Percentiles rank a stretch among this genome's conserved stretches.
These are phyloP conservation scores for Polydesmus complanatus DNA, from an alignment of 2,888 invertebrate genomes.

Conservation along the genomic window DNA sequence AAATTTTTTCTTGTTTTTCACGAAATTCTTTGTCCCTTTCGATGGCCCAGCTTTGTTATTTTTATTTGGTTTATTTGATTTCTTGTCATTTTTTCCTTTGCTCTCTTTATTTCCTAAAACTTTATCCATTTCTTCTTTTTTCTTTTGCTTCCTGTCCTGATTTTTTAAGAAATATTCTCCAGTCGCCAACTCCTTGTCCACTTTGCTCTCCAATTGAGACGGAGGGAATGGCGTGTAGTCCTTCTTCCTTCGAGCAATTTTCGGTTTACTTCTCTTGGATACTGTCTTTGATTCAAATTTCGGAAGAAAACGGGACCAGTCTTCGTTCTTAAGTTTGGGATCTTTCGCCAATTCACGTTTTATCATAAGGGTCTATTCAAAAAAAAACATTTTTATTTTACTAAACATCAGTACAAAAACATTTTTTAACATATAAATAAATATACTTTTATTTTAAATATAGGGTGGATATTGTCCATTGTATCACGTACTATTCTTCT, in stretches of 20 bases:
- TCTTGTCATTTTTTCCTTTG: too few species aligned
- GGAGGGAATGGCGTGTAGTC: conserved; percentile 97
- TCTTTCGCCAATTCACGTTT: conserved; percentile 89
- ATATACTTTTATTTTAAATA: conserved; percentile 67
- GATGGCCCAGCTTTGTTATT: too few species aligned
- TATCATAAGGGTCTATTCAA: conserved; percentile 73
- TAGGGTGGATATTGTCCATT: conserved; percentile 97
- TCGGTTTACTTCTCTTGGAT: conserved; percentile 72
- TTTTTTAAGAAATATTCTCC: conserved; percentile 94
- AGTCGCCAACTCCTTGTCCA: conserved; percentile 81
- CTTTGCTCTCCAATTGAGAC: conserved; percentile 77
- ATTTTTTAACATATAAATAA: neutral
- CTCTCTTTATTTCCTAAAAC: too few species aligned
- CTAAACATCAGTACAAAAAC: conserved; percentile 5
- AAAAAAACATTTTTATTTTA: conserved; percentile 1
- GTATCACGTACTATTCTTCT: conserved; percentile 86
- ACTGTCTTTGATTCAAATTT: conserved; percentile 83
- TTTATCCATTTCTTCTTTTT: neutral
- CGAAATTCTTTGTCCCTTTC: too few species aligned
- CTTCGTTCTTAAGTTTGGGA: conserved; percentile 76
- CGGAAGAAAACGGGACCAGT: conserved; percentile 93
- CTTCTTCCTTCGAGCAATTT: conserved; percentile 75
- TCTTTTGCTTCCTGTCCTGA: conserved; percentile 39
- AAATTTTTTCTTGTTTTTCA: too few species aligned
- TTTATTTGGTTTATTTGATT: too few species aligned